These are phyloP conservation scores for Drosophila parabipectinata DNA, from an alignment of 1,140 invertebrate genomes.

Conservation along the genomic window DNA sequence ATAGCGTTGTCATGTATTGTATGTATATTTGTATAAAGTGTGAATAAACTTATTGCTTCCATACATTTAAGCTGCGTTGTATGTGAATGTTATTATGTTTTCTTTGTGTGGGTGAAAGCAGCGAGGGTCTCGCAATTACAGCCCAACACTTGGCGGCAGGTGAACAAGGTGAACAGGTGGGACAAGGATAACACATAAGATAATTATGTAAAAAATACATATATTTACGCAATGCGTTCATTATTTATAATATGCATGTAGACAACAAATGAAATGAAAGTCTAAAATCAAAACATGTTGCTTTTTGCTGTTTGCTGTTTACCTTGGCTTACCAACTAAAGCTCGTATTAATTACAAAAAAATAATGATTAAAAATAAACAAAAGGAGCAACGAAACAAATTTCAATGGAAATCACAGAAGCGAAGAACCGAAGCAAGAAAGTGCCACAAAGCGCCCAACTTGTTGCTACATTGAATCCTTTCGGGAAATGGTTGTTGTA, in stretches of 20 bases:
- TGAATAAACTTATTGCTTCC: slow-evolving; percentile 51
- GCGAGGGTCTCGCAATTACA: slow-evolving; percentile 39
- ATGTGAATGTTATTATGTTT: slow-evolving; percentile 8
- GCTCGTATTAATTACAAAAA: slow-evolving; percentile 57
- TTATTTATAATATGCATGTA: slow-evolving; percentile 36
- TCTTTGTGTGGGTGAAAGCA: slow-evolving; percentile 41
- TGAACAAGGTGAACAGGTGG: slow-evolving; percentile 4
- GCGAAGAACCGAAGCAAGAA: slow-evolving; percentile 44
- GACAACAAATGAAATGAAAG: slow-evolving; percentile 47
- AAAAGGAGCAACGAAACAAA: slow-evolving; percentile 53
- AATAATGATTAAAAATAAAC: slow-evolving; percentile 45
- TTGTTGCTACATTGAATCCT: slow-evolving; percentile 46
- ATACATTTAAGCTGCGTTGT: slow-evolving; percentile 46
- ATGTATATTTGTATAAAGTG: slow-evolving; percentile 72
- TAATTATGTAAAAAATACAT: slow-evolving; percentile 24
- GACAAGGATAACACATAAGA: slow-evolving; percentile 14
- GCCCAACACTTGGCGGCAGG: slow-evolving; percentile 27
- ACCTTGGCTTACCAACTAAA: slow-evolving; percentile 49
- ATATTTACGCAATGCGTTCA: slow-evolving; percentile 49
- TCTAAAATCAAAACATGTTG: slow-evolving; percentile 13
- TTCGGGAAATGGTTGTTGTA: slow-evolving; percentile 13
- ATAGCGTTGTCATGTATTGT: slow-evolving; percentile 63
- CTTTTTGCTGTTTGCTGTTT: slow-evolving; percentile 7
- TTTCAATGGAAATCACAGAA: slow-evolving; percentile 53
- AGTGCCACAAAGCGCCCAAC: slow-evolving; percentile 54